Evolutionary conservation across 37 sponge, comb jelly and placozoan genomes (phyloP).

Genomic region (Diacarnus erythraeanus): DNA sequence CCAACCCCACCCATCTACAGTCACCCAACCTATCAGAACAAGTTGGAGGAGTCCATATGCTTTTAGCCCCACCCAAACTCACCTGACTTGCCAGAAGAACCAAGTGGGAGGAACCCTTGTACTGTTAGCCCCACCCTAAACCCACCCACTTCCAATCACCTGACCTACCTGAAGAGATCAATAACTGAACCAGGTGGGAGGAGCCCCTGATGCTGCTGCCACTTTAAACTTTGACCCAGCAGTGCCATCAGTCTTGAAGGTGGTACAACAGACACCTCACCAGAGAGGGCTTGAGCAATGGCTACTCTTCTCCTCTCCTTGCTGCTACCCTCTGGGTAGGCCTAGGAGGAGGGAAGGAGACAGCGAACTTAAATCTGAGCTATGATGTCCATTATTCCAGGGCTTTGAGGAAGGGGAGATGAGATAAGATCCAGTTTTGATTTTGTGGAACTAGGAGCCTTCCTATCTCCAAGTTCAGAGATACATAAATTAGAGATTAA

Average conservation of each 20-base stretch:
- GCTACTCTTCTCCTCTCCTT: slow-evolving; percentile 93
- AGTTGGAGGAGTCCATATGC: no score
- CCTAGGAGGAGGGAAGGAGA: slow-evolving; percentile 25
- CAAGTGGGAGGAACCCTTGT: no score
- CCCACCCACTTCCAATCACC: not conserved
- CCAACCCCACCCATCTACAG: no score
- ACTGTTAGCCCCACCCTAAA: not conserved
- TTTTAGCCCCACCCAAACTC: no score
- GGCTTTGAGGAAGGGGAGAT: not conserved
- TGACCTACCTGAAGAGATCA: slow-evolving; percentile 67
- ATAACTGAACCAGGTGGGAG: slow-evolving; percentile 69
- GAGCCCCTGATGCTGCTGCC: slow-evolving; percentile 99
- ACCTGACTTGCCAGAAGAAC: no score
- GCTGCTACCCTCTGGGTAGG: slow-evolving; percentile 95
- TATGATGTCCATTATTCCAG: not conserved
- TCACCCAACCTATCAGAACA: no score
- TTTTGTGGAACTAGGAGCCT: no score
- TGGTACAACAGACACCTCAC: slow-evolving; percentile 97
- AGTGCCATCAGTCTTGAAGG: slow-evolving; percentile 94
- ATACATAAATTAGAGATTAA: no score
- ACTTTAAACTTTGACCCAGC: slow-evolving; percentile 94
- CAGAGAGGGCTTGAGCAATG: slow-evolving; percentile 93
- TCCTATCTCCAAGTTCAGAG: no score
- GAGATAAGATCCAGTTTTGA: slow-evolving; percentile 2
- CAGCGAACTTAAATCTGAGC: no score